Base-by-base conservation (phyloP, 2,797 vertebrate genomes). In the Hoplostethus mediterraneus region DNA sequence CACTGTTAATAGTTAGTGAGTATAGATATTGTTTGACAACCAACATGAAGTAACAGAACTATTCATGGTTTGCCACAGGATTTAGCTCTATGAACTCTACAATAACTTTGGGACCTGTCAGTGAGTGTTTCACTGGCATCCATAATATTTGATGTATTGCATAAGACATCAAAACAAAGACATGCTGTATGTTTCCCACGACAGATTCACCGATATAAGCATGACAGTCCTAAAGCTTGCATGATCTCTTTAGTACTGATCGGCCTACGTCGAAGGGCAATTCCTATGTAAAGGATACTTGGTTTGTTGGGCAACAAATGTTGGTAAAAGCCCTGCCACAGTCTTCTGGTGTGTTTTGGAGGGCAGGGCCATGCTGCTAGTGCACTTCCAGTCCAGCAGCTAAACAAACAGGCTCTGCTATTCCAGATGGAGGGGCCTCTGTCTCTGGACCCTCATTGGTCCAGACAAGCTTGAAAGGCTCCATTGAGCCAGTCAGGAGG, bases 341-440 rank as follows among this genome's bases (percentile, higher is more conserved):
- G 75, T 42, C 30, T 13, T 67, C 38, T 48, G 63, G n/a, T 62
- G 73, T 70, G 59, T 30, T 77, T 67, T 67, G 28, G 9, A 65
- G 64, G 60, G n/a, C 58, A 33, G 59, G 28, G 28, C 28, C 28
- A 28, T 28, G 28, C 28, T 28, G 28, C 28, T 28, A 28, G 28
- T 65, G 69, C 77, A 86, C 88, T 89, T 89, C 72, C 84, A 89
- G 72, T 82, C 73, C 64, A 71, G 81, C 91, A 91, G 91, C 93
- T 95, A 93, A 90, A 90, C 84, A 95, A 95, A 95, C 94, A 93
- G 56, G 44, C 84, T 30, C 63, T 75, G 87, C 28, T 40, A 77
- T 88, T 89, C 80, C 85, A 88, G 82, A 78, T 52, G 80, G 85
- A 82, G 81, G 82, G 81, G 75, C 90, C 69, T 79, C 78, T 36